Percentiles rank a stretch among this genome's conserved stretches.
Conservation (phyloP, 2,888 invertebrate species). For the Nemotelus pantherinus region DNA sequence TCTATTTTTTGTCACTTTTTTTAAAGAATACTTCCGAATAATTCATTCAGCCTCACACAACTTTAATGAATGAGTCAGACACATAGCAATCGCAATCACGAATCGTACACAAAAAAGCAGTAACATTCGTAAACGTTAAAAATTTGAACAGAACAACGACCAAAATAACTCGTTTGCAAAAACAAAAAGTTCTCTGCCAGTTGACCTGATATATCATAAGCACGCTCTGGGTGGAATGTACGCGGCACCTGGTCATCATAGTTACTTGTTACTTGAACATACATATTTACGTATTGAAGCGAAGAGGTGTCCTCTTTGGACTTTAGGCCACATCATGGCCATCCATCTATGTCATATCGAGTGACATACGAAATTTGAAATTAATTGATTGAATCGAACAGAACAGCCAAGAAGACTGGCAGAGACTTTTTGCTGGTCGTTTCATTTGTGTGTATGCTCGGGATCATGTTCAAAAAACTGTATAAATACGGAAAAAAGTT, state of each 20-base stretch:
- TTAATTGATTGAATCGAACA: conserved; percentile 53
- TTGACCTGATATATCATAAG: conserved; percentile 3
- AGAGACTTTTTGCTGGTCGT: too few species aligned
- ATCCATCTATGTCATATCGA: conserved; percentile 55
- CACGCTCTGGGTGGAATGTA: conserved; percentile 4
- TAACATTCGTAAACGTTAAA: too few species aligned
- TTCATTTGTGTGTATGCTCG: too few species aligned
- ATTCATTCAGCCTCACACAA: too few species aligned
- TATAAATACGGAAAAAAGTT: conserved; percentile 5
- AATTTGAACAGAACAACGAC: too few species aligned
- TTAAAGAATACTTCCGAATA: too few species aligned
- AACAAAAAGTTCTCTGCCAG: neutral
- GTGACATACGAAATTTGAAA: conserved; percentile 53
- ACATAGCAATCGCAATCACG: too few species aligned
- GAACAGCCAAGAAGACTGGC: conserved; percentile 22
- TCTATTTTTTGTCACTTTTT: too few species aligned
- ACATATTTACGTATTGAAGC: neutral
- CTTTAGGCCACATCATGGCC: conserved; percentile 34
- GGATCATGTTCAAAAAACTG: neutral
- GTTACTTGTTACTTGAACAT: too few species aligned
- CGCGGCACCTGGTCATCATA: conserved; percentile 7
- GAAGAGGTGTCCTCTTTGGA: conserved; percentile 30
- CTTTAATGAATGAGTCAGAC: too few species aligned
- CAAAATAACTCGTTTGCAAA: neutral
- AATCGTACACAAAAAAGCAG: too few species aligned